Evolutionary conservation across 2,113 vertebrate genomes (phyloP).

Genomic region (Piaya cayana): DNA sequence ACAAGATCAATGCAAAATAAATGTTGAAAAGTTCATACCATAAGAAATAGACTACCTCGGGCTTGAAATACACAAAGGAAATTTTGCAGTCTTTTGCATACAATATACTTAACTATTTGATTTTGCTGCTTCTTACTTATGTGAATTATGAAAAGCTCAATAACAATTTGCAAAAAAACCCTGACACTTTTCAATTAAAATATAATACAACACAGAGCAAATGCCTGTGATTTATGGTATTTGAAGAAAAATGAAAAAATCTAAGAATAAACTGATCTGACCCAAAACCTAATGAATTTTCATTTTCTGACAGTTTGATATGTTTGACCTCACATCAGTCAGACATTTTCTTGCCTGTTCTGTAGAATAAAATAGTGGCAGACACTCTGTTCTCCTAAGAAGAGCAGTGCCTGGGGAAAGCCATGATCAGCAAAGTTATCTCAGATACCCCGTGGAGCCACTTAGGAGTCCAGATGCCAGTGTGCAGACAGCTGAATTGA

Average conservation of each 20-base stretch:
- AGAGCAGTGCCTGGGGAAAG: neutral
- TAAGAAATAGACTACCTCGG: neutral
- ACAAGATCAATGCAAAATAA: conserved; percentile 22
- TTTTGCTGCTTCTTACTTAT: neutral
- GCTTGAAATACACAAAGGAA: neutral
- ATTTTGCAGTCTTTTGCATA: neutral
- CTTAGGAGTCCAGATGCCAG: neutral
- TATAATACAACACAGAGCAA: neutral
- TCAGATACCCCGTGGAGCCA: fast-evolving
- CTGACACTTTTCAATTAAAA: neutral
- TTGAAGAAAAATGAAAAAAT: neutral
- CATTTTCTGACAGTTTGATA: neutral
- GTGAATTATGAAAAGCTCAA: neutral
- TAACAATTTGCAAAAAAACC: neutral
- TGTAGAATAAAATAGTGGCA: neutral
- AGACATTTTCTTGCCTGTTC: neutral
- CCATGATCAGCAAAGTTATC: neutral
- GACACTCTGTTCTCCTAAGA: neutral
- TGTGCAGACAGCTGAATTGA: neutral
- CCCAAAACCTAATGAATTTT: neutral
- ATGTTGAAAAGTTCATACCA: neutral
- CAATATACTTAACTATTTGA: neutral
- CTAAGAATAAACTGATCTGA: neutral
- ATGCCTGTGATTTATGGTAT: neutral
- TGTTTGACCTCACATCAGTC: neutral